Evolutionary conservation across 2,113 vertebrate species (phyloP).

Genomic region (Castor canadensis): DNA sequence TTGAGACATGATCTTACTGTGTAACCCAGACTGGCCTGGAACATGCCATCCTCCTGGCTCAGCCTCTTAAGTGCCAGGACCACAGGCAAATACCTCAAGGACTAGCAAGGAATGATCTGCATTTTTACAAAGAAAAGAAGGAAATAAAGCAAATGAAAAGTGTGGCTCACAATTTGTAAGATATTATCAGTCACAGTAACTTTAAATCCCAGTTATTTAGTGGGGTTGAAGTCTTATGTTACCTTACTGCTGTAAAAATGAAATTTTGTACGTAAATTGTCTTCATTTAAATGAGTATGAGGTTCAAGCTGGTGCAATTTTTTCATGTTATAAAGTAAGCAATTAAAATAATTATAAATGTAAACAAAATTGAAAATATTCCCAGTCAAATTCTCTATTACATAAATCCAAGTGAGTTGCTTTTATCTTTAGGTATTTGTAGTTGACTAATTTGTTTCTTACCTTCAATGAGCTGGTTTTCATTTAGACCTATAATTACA

Average conservation of each 20-base stretch:
- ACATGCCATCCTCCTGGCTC: no score
- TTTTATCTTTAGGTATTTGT: conserved; percentile 29
- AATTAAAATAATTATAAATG: background rate
- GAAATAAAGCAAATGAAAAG: background rate
- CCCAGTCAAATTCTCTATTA: background rate
- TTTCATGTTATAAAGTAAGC: conserved; percentile 45
- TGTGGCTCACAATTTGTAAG: background rate
- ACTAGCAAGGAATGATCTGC: no score
- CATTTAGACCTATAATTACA: conserved; percentile 29
- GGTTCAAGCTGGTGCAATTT: background rate
- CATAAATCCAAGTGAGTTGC: background rate
- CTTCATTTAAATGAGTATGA: conserved; percentile 2
- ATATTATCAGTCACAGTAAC: background rate
- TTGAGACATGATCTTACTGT: no score
- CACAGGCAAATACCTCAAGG: no score
- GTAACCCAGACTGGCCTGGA: no score
- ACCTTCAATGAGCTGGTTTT: conserved; percentile 12
- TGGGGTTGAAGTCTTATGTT: background rate
- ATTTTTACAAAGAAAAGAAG: no score
- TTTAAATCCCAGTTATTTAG: background rate
- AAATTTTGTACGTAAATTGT: conserved; percentile 4
- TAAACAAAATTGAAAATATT: conserved; percentile 30
- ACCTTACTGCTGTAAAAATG: background rate
- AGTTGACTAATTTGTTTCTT: background rate
- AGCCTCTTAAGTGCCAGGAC: no score